Base-by-base conservation (phyloP, 2,797 vertebrate species). In the Arctocebus calabarensis region DNA sequence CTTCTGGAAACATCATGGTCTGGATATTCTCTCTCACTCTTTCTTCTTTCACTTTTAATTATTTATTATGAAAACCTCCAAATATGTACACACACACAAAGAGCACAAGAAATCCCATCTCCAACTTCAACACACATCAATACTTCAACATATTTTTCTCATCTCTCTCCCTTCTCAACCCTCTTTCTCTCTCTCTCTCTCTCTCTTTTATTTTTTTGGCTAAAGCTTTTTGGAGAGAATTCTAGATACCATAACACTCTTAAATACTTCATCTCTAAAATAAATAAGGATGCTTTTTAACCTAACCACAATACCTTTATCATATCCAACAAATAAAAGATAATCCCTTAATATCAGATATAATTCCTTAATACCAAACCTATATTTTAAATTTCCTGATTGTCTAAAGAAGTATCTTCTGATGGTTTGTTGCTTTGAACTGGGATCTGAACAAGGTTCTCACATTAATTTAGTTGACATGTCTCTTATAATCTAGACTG, bases 1-100 rank as follows among this genome's bases (percentile, higher is more conserved):
- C 88, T 71, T 64, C 52, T 45, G 22, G 61, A 88, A 75, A 59
- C 84, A 20, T 0, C 75, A 86, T 25, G 43, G 59, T 90, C 68
- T 62, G 43, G 78, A 77, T 13, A n/a, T 12, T 81, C 83, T 52
- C 34, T 22, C 48, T 14, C 57, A 25, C 52, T 32, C 62, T 12
- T 16, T 40, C 37, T 3, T 7, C 66, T 37, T 81, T 82, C 62
- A 66, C 57, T 74, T 83, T 79, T 83, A 84, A 88, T 48, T 66
- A n/a, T 83, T 87, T 82, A 82, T 88, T 90, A 90, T n/a, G 62
- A 95, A 90, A 93, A 79, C 74, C 70, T 86, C n/a, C 40, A 77
- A 95, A 84, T 27, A 40, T 16, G 78, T 45, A 73, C 61, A 83
- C 68, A 94, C 78, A 81, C 48, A 52, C 48, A 71, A 83, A 66